Conservation (phyloP, 2,797 vertebrate species). For the Momotus momota region DNA sequence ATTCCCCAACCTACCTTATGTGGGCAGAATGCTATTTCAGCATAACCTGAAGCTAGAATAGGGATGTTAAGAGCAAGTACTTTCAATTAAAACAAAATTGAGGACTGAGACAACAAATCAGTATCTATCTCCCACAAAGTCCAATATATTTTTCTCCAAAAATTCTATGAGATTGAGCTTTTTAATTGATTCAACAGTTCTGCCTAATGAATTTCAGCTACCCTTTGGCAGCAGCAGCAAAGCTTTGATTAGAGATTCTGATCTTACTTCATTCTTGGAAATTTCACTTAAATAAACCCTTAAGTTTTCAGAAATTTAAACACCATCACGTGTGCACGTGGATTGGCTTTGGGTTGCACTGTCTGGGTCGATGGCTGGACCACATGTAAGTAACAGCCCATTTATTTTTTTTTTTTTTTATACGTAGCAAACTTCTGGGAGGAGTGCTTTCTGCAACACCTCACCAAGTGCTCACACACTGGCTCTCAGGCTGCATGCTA, state of each 20-base stretch:
- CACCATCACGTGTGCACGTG: neutral
- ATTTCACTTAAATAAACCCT: neutral
- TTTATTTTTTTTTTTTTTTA: neutral
- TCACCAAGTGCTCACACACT: neutral
- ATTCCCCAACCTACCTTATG: neutral
- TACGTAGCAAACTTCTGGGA: neutral
- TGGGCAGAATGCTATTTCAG: neutral
- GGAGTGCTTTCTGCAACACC: neutral
- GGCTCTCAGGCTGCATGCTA: neutral
- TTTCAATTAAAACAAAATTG: neutral
- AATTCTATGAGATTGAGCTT: neutral
- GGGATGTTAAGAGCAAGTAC: neutral
- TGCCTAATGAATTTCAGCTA: neutral
- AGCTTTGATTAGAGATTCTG: neutral
- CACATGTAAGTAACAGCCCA: neutral
- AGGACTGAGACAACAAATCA: neutral
- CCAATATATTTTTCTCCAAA: neutral
- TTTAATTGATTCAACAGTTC: neutral
- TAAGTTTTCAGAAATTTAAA: neutral
- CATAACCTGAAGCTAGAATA: neutral
- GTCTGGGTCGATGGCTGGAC: neutral
- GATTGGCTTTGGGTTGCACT: neutral
- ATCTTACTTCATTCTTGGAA: neutral
- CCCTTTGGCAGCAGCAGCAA: neutral
- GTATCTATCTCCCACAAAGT: neutral